These are phyloP conservation scores for Varanus salvator DNA, from an alignment of 2,113 vertebrate genomes.

Conservation along the genomic window DNA sequence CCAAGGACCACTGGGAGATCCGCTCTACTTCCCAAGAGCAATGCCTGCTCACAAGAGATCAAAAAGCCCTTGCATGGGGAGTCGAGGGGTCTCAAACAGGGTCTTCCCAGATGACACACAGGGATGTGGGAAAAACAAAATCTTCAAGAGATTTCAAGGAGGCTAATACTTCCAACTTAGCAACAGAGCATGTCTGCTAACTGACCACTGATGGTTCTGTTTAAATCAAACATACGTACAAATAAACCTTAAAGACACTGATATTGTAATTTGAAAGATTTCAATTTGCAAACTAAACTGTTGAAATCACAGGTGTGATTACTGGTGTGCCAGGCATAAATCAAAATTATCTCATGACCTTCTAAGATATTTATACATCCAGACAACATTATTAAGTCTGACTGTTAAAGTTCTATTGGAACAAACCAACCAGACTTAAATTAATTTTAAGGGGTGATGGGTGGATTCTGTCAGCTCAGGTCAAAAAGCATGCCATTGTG, in stretches of 20 bases:
- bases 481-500: background rate
- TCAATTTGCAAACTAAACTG: background rate
- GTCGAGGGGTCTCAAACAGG: no score
- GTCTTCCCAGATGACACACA: no score
- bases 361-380: background rate
- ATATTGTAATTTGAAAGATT: background rate
- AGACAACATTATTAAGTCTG: background rate
- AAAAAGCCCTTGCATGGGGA: no score
- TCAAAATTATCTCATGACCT: background rate
- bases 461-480: background rate
- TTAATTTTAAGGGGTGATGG: background rate
- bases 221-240: background rate
- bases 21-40: no score
- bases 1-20: no score
- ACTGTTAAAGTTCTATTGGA: background rate
- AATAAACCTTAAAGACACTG: no score
- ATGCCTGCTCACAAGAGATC: no score
- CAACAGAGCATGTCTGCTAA: no score
- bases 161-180: no score
- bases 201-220: background rate
- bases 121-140: no score
- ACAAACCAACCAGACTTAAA: background rate
- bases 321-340: background rate
- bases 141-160: no score
- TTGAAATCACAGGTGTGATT: background rate